Conservation (phyloP, 2,113 vertebrate species). For the Machaerirhynchus nigripectus region DNA sequence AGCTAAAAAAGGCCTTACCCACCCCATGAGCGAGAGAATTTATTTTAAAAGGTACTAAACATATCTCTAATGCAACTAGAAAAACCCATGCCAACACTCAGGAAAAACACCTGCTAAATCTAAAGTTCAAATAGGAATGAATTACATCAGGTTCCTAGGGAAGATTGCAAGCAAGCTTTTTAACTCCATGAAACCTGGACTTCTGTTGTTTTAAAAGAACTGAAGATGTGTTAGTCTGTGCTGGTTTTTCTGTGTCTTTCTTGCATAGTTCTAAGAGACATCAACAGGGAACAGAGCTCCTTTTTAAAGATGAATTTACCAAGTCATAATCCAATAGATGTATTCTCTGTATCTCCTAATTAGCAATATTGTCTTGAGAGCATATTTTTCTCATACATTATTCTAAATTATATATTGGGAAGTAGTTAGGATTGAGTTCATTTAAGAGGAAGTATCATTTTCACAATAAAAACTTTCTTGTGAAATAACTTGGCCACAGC, state of each 20-base stretch:
- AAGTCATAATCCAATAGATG: background rate
- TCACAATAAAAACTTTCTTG: conserved; percentile 1
- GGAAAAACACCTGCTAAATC: background rate
- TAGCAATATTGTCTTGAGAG: background rate
- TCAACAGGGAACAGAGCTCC: background rate
- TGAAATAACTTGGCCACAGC: background rate
- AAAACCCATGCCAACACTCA: background rate
- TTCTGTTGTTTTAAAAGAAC: background rate
- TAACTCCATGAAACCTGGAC: background rate
- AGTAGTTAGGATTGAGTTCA: background rate
- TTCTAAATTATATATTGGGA: background rate
- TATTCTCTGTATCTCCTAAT: background rate
- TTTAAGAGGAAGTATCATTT: conserved; percentile 24
- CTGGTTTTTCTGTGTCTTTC: background rate
- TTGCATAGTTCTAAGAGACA: background rate
- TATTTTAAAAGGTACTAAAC: background rate
- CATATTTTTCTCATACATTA: background rate
- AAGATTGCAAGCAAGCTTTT: background rate
- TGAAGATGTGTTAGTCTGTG: background rate
- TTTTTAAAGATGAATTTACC: background rate
- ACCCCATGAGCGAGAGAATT: background rate
- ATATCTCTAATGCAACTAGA: background rate
- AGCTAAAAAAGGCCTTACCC: background rate
- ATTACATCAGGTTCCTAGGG: background rate
- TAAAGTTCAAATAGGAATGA: background rate